These are phyloP conservation scores for Lepilemur ruficaudatus DNA, from an alignment of 2,797 vertebrate species.

Conservation along the genomic window DNA sequence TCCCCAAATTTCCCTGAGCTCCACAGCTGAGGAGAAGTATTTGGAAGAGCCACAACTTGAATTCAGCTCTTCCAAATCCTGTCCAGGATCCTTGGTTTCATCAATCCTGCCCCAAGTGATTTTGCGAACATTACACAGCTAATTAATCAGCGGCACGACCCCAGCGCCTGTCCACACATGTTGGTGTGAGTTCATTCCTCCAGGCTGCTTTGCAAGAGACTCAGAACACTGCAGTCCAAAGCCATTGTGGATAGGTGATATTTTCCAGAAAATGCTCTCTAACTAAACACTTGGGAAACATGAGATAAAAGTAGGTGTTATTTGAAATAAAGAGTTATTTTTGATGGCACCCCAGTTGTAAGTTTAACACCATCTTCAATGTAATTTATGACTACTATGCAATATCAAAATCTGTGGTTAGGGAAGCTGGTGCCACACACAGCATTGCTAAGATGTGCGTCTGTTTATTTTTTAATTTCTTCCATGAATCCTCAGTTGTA, in stretches of 20 bases:
- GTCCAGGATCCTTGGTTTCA: neutral
- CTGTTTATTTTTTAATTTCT: neutral
- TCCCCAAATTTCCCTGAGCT: neutral
- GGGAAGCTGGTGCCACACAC: neutral
- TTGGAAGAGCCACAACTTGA: fast-evolving
- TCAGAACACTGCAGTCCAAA: neutral
- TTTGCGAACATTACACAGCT: fast-evolving
- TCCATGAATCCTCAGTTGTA: neutral
- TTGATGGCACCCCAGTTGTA: neutral
- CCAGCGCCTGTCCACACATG: fast-evolving
- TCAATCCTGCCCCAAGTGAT: neutral
- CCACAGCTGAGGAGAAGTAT: neutral
- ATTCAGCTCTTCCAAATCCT: neutral
- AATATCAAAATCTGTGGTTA: no score
- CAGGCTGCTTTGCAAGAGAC: neutral
- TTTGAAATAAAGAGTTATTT: neutral
- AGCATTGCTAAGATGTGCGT: neutral
- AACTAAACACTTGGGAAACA: neutral
- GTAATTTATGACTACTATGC: neutral
- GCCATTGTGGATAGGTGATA: neutral
- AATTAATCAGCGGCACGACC: fast-evolving
- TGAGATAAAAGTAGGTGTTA: neutral
- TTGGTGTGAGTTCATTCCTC: fast-evolving
- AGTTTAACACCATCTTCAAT: neutral
- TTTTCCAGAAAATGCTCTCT: neutral